Conservation (phyloP, 2,113 vertebrate genomes). For the Chamaea fasciata region DNA sequence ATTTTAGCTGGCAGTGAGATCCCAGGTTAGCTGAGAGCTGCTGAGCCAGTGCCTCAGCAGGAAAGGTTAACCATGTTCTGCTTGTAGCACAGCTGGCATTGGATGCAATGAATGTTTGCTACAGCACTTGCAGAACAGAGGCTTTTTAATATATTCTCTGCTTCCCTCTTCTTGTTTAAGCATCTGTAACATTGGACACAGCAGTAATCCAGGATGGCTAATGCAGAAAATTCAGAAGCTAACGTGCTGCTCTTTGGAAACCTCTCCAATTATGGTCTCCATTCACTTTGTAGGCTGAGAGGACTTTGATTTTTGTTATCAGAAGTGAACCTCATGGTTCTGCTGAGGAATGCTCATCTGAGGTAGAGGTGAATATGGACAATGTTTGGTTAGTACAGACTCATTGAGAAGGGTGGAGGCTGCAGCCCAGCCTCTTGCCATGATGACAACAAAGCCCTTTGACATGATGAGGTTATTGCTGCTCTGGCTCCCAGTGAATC, state of each 20-base stretch:
- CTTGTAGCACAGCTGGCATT: neutral
- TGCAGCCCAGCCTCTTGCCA: neutral
- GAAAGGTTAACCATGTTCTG: neutral
- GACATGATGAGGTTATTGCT: neutral
- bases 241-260: neutral
- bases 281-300: neutral
- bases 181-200: neutral
- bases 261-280: neutral
- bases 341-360: neutral
- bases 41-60: neutral
- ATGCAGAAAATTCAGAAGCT: neutral
- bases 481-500: neutral
- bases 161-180: neutral
- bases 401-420: neutral
- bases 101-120: rapidly evolving
- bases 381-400: neutral
- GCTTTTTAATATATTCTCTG: neutral
- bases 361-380: neutral
- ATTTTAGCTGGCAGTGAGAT: neutral
- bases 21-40: neutral
- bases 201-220: neutral
- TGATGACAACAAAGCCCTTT: neutral
- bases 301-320: neutral
- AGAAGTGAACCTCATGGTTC: neutral
- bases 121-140: neutral